Evolutionary conservation across 2,888 invertebrate species (phyloP), one percentile per base, ranked within the genome.

Genomic region (Crepidodera aurea): DNA sequence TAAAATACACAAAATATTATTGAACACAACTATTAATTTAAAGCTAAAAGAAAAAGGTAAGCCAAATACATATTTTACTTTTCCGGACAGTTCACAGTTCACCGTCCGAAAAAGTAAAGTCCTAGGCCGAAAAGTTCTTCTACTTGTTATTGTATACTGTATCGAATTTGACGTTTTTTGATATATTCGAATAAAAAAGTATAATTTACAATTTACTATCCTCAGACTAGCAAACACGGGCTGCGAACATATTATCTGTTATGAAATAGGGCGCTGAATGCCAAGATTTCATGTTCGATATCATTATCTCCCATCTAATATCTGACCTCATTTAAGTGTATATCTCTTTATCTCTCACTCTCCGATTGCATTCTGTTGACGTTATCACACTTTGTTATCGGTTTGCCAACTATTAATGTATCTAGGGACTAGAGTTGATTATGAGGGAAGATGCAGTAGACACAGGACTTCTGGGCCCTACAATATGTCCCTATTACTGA

Each of bases 281-380:
- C 27, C 56, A 12, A 48, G 44, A 44, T 44, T 25, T 44, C 19
- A 44, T 56, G 46, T 56, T 60, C 51, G 29, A 37, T 60, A 59
- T 39, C 56, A 51, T 60, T 65, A 65, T 65, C 65, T 56, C 44
- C 29, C 10, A 62, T 63, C 64, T 61, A 54, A 54, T 66, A 68
- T 70, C 70, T 73, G 69, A 72, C 72, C 74, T 70, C 69, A 63
- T 65, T 71, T 46, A 56, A 55, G 42, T 42, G 42, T 12, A 12
- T 39, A 39, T 42, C 22, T 34, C 27, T 22, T 19, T 57, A 57
- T 57, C 57, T 48, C 68, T 66, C 62, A 57, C 67, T 72, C 73
- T 73, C 74, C 71, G 67, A 62, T 66, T 63, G 69, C 66, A 71
- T 73, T 73, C 73, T 73, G 72, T 71, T 62, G 68, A 68, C 73